Base-by-base conservation (phyloP, 2,797 vertebrate species). In the Chelonia mydas region DNA sequence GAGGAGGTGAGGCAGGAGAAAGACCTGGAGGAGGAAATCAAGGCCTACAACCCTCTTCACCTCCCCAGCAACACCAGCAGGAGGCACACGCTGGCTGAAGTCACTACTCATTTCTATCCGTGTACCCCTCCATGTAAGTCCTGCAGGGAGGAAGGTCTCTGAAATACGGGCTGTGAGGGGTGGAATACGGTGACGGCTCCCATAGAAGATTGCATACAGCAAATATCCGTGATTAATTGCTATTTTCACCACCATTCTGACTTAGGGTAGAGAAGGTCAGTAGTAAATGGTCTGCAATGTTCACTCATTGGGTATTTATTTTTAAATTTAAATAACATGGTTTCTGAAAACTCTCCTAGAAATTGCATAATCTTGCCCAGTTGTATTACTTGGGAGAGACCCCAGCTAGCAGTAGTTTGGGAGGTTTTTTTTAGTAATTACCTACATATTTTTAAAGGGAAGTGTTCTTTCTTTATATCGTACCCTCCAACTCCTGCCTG, bases 81-180 rank as follows among this genome's bases (percentile, higher is more conserved):
- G 84, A 98, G 99, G 90, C 99, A 99, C 97, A 99, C 99, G 0
- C 98, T 99, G 95, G 99, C 99, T 0, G 99, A 99, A 97, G 99
- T 99, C 91, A 99, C 99, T 5, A 94, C 99, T 53, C 98, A 98
- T 92, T 99, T 99, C 97, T 99, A 99, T 97, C 99, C 99, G 53
- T 98, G 98, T 79, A 97, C 95, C 92, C 99, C 99, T 93, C 99
- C 99, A 76, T 99, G 99, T 99, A 87, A 99, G 99, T 98, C 92
- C 90, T 19, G 21, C 5, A 90, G 92, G 19, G 57, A 78, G 7
- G 13, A 31, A 17, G 3, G 3, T 23, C 57, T 68, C 3, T 13
- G 59, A 76, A 74, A 79, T 2, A 0, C 33, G 77, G n/a, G 16
- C 27, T 84, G 25, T 57, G 37, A 91, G 81, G 28, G 92, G 68